These are phyloP conservation scores for Mimumesa dahlbomi DNA, from an alignment of 2,888 invertebrate genomes.

Conservation along the genomic window DNA sequence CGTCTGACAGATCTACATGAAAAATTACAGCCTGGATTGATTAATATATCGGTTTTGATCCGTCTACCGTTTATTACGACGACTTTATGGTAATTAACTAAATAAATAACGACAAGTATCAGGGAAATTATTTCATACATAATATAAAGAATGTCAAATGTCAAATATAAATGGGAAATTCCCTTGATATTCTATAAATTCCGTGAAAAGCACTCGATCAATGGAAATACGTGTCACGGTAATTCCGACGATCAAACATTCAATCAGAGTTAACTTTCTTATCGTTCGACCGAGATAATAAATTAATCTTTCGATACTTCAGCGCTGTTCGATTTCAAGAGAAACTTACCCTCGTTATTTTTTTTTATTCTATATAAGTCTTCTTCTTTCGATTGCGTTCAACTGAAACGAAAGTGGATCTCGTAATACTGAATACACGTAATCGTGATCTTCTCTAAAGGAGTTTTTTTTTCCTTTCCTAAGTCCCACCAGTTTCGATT, in stretches of 20 bases:
- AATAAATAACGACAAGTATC: too few species aligned
- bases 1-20: background rate
- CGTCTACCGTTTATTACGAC: background rate
- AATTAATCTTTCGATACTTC: background rate
- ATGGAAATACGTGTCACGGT: too few species aligned
- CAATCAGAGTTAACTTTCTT: too few species aligned
- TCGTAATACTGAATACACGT: constrained; percentile 27
- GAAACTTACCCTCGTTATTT: too few species aligned
- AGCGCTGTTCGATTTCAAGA: background rate
- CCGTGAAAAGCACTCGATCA: too few species aligned
- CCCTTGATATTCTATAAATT: too few species aligned
- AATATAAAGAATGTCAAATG: too few species aligned
- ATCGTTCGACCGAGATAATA: background rate
- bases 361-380: too few species aligned
- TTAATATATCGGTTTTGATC: background rate
- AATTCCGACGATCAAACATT: too few species aligned
- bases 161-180: too few species aligned
- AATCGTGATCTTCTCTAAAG: constrained; percentile 23
- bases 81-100: too few species aligned
- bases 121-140: too few species aligned
- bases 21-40: background rate
- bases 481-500: background rate
- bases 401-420: constrained; percentile 20
- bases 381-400: background rate
- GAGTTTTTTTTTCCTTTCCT: constrained; percentile 2